Base-by-base conservation (phyloP, 2,797 vertebrate species). In the Paedocypris micromegethes region DNA sequence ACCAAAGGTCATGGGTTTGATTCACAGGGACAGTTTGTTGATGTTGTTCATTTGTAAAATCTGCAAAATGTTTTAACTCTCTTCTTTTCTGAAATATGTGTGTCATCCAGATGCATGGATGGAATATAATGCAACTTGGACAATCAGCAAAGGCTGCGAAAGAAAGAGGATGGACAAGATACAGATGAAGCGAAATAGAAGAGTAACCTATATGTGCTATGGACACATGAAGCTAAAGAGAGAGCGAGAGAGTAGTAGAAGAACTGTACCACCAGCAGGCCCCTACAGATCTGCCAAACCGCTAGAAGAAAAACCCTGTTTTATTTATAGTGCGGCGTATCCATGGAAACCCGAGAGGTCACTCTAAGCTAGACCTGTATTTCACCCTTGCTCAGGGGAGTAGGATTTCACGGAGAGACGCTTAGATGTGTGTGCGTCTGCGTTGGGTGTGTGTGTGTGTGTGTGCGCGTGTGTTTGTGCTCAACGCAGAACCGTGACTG, bases 271-370 rank as follows among this genome's bases (percentile, higher is more conserved):
- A 77, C 79, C 70, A 74, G 75, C 78, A 78, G 77, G 79, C 79
- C 81, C 73, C 75, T 75, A 68, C 66, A 73, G 77, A 66, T 68
- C 70, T 72, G 72, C 78, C 79, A 89, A 91, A 91, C 89, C 87
- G 89, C 90, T 87, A 90, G 74, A 73, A 77, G 78, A 90, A 92
- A 91, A 92, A 90, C 90, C 87, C 86, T 90, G 89, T 90, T 92
- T 92, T 91, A 91, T 92, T 92, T 92, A 92, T 92, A 91, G 91
- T 91, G 88, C 88, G 82, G 79, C 82, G 90, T 92, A 90, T 89
- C 90, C 90, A 91, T 92, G 87, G 90, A 88, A 91, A 91, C 90
- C 86, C 73, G 87, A 89, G 90, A 92, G 91, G 90, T 92, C 91
- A 92, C 90, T 77, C 89, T 88, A 90, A 92, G 90, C 90, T 91